phyloP scores from a whole-genome alignment of 2,888 invertebrate genomes.

The Drosophila conformis region DNA sequence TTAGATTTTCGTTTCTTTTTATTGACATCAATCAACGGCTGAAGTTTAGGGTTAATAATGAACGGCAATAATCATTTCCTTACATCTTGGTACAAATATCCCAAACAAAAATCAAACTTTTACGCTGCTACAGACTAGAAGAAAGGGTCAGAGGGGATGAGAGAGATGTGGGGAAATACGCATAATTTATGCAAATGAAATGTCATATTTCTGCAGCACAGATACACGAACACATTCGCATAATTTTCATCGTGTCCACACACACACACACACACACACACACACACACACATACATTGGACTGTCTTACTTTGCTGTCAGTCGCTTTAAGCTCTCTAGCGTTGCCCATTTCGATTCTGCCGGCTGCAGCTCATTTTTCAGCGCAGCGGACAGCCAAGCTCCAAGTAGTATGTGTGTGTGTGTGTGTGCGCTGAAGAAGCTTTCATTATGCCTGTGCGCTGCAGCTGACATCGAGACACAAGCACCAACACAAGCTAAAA shows the following conservation, averaged over 20 bases:
- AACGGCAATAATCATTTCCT: conserved; percentile 17
- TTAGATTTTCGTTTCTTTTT: conserved; percentile 1
- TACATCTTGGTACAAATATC: conserved; percentile 7
- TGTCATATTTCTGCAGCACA: conserved; percentile 59
- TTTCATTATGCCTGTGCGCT: conserved; percentile 42
- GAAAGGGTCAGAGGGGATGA: neutral
- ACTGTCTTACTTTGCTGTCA: neutral
- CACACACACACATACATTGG: neutral
- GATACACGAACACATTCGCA: conserved; percentile 18
- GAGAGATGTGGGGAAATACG: conserved; percentile 2
- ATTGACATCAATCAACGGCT: conserved; percentile 46
- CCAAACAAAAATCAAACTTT: conserved; percentile 19
- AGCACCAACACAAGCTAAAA: conserved; percentile 36
- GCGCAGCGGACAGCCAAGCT: conserved; percentile 55
- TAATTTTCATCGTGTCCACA: neutral
- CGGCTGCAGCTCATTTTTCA: conserved; percentile 59
- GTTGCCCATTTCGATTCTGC: conserved; percentile 18
- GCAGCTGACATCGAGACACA: conserved; percentile 36
- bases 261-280: neutral
- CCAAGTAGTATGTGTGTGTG: conserved; percentile 27
- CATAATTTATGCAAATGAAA: conserved; percentile 70
- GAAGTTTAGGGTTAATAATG: conserved; percentile 36
- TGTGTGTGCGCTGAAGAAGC: conserved; percentile 22
- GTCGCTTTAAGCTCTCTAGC: conserved; percentile 1
- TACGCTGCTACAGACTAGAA: neutral